These are phyloP conservation scores for Zygaena filipendulae DNA, from an alignment of 2,888 invertebrate genomes.

Conservation along the genomic window DNA sequence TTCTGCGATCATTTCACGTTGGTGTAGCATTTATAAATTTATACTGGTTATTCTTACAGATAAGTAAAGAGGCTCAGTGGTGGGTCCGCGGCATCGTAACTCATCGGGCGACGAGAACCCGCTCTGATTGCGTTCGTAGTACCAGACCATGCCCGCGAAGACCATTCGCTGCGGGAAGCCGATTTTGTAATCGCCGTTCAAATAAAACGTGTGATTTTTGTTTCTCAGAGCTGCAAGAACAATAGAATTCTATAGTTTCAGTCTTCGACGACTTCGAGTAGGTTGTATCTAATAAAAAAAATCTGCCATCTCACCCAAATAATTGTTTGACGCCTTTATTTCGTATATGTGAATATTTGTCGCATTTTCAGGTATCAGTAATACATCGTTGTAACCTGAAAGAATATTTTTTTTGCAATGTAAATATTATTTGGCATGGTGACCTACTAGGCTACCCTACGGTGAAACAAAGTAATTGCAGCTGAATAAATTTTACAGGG, in stretches of 20 bases:
- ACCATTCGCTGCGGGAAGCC: slow-evolving; percentile 84
- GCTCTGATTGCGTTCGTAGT: slow-evolving; percentile 85
- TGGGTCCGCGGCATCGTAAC: slow-evolving; percentile 86
- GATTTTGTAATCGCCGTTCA: slow-evolving; percentile 96
- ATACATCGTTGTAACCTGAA: slow-evolving; percentile 91
- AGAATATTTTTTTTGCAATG: no score
- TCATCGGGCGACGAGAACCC: slow-evolving; percentile 88
- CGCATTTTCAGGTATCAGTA: slow-evolving; percentile 93
- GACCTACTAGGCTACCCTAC: no score
- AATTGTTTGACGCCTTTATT: slow-evolving; percentile 85
- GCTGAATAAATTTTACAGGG: no score
- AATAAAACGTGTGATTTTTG: slow-evolving; percentile 86
- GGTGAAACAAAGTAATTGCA: no score
- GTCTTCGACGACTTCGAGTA: not conserved
- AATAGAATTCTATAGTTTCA: not conserved
- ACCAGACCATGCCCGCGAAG: slow-evolving; percentile 88
- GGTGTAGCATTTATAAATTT: no score
- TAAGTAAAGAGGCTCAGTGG: slow-evolving; percentile 87
- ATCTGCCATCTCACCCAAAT: slow-evolving; percentile 84
- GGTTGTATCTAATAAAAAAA: no score
- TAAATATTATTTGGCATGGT: no score
- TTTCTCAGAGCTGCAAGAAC: slow-evolving; percentile 77
- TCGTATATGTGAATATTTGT: slow-evolving; percentile 89
- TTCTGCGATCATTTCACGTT: no score
- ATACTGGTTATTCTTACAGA: no score